Base-by-base conservation (phyloP, 1,140 invertebrate genomes). In the Meloidogyne chitwoodi region DNA sequence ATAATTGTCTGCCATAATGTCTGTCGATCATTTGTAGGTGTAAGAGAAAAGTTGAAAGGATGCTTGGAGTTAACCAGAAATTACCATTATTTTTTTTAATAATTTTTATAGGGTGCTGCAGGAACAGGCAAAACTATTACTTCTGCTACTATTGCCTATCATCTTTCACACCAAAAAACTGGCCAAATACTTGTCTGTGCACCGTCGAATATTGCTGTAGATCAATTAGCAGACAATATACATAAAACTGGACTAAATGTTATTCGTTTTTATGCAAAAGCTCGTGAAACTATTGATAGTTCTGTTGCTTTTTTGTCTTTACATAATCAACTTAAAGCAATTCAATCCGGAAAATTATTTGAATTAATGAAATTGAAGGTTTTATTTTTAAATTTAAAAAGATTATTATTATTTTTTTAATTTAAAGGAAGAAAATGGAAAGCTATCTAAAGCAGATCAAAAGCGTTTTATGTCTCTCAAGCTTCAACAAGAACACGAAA, bases 201-300 rank as follows among this genome's bases (percentile, higher is more conserved):
- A 2, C 97, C 97, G 0, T 96, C 94, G 24, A 99, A 99, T 86
- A 99, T 96, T 12, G 97, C 97, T 63, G 97, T 99, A 0, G 97
- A 99, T 88, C 97, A 99, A 85, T 89, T 99, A 2, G 98, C 96
- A 0, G 96, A 99, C 88, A 99, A 99, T 88, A 98, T 99, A 67
- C 96, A 99, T 87, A 91, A 92, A 80, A 99, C 96, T 24, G 96
- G 96, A 62, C 89, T 99, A 16, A 99, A 98, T 89, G 91, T 98
- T 10, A 94, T 99, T 0, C 91, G 97, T 1, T 89, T 99, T 0
- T 99, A 95, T 88, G 96, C 97, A 14, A 99, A 99, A 88, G 96
- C 94, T 1, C 90, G 97, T 56, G 97, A 99, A 88, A 95, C 95
- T 0, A 96, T 99, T 81, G 96, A 98, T 86, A 98, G 95, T 0